phyloP scores from a whole-genome alignment of 2,888 invertebrate genomes.

The Rhorus exstirpatorius region DNA sequence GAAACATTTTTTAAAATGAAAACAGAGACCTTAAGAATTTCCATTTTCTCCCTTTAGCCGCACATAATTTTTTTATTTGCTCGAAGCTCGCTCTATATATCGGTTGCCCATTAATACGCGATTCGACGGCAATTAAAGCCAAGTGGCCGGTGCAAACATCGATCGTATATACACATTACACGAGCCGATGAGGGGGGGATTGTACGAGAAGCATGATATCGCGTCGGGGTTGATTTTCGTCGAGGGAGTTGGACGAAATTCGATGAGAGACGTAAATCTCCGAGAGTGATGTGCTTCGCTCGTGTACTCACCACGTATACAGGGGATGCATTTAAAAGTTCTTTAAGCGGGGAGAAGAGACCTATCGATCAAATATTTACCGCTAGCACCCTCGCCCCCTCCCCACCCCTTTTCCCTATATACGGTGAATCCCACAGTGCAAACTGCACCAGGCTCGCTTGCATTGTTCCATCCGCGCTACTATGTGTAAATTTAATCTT shows the following conservation, averaged over 20 bases:
- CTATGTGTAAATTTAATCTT: slow-evolving; percentile 86
- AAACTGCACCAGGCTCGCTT: slow-evolving; percentile 76
- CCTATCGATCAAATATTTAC: slow-evolving; percentile 84
- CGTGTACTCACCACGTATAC: not conserved
- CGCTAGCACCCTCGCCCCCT: slow-evolving; percentile 54
- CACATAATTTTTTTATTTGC: slow-evolving; percentile 12
- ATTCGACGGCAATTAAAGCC: slow-evolving; percentile 84
- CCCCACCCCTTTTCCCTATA: not conserved
- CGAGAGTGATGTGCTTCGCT: slow-evolving; percentile 13
- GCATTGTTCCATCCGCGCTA: slow-evolving; percentile 84
- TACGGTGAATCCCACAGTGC: slow-evolving; percentile 72
- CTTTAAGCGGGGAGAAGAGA: slow-evolving; percentile 34
- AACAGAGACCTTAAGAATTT: not conserved
- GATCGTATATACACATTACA: slow-evolving; percentile 73
- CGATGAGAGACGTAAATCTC: slow-evolving; percentile 60
- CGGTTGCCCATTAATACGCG: slow-evolving; percentile 74
- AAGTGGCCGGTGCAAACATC: slow-evolving; percentile 84
- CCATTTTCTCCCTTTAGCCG: not conserved
- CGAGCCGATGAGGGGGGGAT: not conserved
- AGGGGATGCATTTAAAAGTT: slow-evolving; percentile 38
- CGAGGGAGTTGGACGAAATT: slow-evolving; percentile 54
- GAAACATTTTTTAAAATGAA: too few relatives aligned
- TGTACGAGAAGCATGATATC: slow-evolving; percentile 62
- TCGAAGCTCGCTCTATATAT: slow-evolving; percentile 22
- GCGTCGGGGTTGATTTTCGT: slow-evolving; percentile 34